Conservation (phyloP, 2,888 invertebrate genomes). For the Alentia gelatinosa region DNA sequence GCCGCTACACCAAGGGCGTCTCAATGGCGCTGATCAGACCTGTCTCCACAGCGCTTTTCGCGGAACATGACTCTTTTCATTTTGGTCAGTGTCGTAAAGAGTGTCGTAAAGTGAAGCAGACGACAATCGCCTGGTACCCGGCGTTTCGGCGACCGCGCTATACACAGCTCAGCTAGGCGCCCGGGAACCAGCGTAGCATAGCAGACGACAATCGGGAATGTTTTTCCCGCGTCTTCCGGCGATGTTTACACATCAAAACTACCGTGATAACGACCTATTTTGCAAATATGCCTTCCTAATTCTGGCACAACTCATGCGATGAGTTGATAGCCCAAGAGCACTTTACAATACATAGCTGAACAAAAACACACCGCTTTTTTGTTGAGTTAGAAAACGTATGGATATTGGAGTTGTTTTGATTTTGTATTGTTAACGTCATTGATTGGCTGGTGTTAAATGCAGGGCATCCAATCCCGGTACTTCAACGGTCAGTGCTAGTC, state of each 20-base stretch:
- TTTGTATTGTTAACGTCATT: too few species aligned
- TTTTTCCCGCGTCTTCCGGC: neutral
- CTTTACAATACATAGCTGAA: too few species aligned
- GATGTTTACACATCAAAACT: conserved; percentile 12
- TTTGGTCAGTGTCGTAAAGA: neutral
- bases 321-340: neutral
- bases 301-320: neutral
- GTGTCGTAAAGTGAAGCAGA: neutral
- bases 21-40: neutral
- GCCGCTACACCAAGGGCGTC: neutral
- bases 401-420: too few species aligned
- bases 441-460: too few species aligned
- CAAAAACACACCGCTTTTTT: too few species aligned
- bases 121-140: neutral
- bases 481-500: too few species aligned
- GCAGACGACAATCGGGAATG: neutral
- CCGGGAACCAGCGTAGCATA: neutral
- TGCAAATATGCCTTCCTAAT: conserved; percentile 43
- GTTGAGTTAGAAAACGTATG: too few species aligned
- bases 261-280: conserved; percentile 38
- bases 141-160: neutral
- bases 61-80: conserved; percentile 32
- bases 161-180: neutral
- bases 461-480: too few species aligned
- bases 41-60: conserved; percentile 21